Base-by-base conservation (phyloP, 2,888 invertebrate species). In the Aphidius colemani region DNA sequence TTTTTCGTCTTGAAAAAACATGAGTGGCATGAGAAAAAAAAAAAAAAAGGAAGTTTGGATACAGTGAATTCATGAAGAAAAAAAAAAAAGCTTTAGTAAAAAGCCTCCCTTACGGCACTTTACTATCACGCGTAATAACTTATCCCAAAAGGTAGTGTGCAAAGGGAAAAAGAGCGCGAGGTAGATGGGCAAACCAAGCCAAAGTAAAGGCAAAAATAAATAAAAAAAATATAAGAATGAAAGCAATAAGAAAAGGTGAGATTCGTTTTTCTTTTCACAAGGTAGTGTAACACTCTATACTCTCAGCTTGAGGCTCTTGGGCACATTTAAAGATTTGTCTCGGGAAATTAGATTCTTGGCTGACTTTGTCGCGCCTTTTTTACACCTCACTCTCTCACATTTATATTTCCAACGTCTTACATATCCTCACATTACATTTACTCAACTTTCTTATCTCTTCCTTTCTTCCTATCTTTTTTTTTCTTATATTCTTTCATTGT, bases 301-400 rank as follows among this genome's bases (percentile, higher is more conserved):
- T 41, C 67, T 64, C 67, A 64, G 64, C 64, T 63, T 60, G 55
- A 67, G 71, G 71, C 76, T 78, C 75, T 72, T 65, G 74, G 78
- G 79, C 75, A 74, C 76, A 74, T 78, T 78, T 75, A 76, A 78
- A 79, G 79, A 77, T 79, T 79, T 78, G 76, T 78, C 78, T 75
- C 78, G 77, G 77, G 76, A 76, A 81, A 80, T 79, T 78, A 81
- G 78, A 78, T 78, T 78, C 75, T 78, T 75, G 76, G 73, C 71
- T 74, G 76, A 78, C 76, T 78, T 78, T 76, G 74, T 75, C 30
- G 71, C 64, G 65, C 64, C 67, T 68, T 71, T 70, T 46, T 57
- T 46, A 68, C 72, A 62, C 62, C 62, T 59, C 64, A 63, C 69
- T 30, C 30, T 30, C 5, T 30, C 5, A 30, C 30, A 30, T 30